Base-by-base conservation (phyloP, 2,113 vertebrate genomes). In the Campylomormyrus tamandua region DNA sequence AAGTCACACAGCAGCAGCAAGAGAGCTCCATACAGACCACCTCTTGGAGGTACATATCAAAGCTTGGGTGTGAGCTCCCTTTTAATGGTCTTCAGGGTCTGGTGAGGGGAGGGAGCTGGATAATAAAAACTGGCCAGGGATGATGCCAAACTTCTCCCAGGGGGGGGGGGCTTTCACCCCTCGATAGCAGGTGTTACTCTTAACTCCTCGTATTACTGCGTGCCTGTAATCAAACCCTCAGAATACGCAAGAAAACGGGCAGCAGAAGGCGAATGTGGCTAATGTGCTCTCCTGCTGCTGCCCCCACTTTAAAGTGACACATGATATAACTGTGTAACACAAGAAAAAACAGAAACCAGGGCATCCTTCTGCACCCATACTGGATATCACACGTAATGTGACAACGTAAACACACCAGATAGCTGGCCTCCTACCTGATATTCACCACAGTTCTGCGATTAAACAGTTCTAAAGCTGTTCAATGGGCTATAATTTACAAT, bases 141-240 rank as follows among this genome's bases (percentile, higher is more conserved):
- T 50, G 10, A 74, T 48, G 24, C 62, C 88, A 74, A 48, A 8
- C 5, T 49, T 49, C 62, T 48, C 49, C 85, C 6, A n/a, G n/a
- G n/a, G 56, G 53, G 52, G 53, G 56, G 56, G 39, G 87, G 10
- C 35, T 7, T 42, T 56, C 35, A 62, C 87, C 56, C 53, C 17
- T 88, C 17, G 11, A 62, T 31, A 66, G 87, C 50, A 58, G 87
- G 53, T 88, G 87, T 45, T 39, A 9, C 56, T 88, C 53, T 88
- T 66, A 58, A 88, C 74, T 52, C 35, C 77, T 56, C 89, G 31
- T 50, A 50, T 89, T 89, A 62, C 87, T 66, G 21, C 42, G 17
- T 56, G 53, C 50, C 39, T 89, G 74, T 56, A 89, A 84, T 84
- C 49, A 84, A 58, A 84, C 31, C 89, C 77, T n/a, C 15, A 58